Percentiles rank a stretch among this genome's conserved stretches.
phyloP scores from a whole-genome alignment of 2,113 vertebrate species.

The Mirza zaza region DNA sequence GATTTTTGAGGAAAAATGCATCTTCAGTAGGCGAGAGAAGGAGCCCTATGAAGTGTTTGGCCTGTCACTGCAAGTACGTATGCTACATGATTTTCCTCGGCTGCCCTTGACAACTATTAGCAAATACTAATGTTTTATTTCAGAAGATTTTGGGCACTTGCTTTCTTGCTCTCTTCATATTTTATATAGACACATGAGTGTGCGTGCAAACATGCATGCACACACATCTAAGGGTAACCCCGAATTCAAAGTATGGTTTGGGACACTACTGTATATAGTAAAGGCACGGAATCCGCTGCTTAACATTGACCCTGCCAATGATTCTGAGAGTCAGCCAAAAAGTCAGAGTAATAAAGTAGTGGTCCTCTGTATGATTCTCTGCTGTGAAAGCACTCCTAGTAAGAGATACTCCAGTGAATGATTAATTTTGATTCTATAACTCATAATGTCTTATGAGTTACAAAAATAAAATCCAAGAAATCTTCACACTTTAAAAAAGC shows the following conservation, averaged over 20 bases:
- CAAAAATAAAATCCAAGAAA: constrained; percentile 42
- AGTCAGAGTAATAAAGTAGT: neutral
- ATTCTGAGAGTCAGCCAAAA: neutral
- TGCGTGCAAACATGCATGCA: neutral
- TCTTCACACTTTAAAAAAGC: neutral
- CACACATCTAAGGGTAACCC: neutral
- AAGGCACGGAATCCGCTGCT: neutral
- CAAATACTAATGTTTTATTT: neutral
- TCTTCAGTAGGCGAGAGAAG: neutral
- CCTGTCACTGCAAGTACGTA: neutral
- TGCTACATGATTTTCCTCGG: neutral
- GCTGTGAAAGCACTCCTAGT: constrained; percentile 21
- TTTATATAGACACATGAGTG: neutral
- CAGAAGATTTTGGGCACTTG: neutral
- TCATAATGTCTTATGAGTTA: neutral
- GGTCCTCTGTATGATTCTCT: neutral
- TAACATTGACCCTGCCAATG: neutral
- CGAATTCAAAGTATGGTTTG: constrained; percentile 3
- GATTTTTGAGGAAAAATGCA: neutral
- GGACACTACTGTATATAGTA: neutral
- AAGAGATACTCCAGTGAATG: neutral
- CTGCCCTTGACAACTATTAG: neutral
- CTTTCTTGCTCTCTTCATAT: neutral
- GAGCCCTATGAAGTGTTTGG: neutral
- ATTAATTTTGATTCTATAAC: constrained; percentile 42